Conservation (phyloP, 2,797 vertebrate genomes). For the Agapornis canus region DNA sequence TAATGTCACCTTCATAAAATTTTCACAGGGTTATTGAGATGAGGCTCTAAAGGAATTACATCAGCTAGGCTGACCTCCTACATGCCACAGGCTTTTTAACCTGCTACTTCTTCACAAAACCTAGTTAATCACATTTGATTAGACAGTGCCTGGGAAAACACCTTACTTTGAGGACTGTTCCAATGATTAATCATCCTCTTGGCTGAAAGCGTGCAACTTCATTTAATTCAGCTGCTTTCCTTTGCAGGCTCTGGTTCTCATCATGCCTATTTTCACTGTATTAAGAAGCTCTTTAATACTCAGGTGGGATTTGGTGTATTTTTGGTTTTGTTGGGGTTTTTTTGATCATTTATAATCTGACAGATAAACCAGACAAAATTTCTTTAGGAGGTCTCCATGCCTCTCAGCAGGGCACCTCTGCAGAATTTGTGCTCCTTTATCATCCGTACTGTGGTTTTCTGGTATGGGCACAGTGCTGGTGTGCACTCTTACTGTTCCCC, state of each 20-base stretch:
- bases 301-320: background rate
- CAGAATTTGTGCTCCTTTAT: background rate
- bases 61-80: background rate
- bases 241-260: background rate
- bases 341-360: background rate
- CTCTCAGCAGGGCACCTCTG: background rate
- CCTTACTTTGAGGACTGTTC: background rate
- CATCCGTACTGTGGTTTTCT: background rate
- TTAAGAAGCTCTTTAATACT: background rate
- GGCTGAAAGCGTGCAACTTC: background rate
- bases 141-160: background rate
- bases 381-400: background rate
- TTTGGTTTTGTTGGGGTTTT: background rate
- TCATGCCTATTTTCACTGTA: background rate
- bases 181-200: background rate
- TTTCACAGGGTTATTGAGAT: background rate
- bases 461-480: background rate
- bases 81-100: fast-evolving
- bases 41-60: background rate
- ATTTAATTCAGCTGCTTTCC: background rate
- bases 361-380: background rate
- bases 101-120: background rate
- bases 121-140: background rate
- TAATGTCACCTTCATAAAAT: background rate
- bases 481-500: background rate